phyloP scores from a whole-genome alignment of 2,113 vertebrate genomes.

The Rhadina sibilatrix region DNA sequence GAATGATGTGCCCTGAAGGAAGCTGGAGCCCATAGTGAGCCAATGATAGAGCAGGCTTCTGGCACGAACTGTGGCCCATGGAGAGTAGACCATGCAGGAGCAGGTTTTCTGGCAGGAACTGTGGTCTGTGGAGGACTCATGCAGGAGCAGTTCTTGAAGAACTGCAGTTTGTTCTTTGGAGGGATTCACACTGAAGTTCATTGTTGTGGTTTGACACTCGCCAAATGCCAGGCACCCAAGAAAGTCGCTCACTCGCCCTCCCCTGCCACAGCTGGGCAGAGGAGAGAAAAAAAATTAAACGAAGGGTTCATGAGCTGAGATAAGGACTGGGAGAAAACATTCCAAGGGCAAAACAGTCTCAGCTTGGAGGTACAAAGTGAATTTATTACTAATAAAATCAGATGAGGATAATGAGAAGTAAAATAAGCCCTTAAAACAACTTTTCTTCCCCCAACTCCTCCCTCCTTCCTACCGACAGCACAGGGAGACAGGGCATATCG shows the following conservation, averaged over 20 bases:
- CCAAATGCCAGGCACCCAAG: neutral
- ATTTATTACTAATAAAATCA: too few species aligned
- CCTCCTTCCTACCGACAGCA: too few species aligned
- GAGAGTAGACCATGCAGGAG: neutral
- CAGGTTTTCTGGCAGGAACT: neutral
- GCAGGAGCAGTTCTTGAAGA: neutral
- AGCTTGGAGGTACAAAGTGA: too few species aligned
- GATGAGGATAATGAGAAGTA: too few species aligned
- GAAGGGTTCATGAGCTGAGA: neutral
- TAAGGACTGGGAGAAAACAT: too few species aligned
- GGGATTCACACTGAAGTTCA: neutral
- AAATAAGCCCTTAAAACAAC: too few species aligned
- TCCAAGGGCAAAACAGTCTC: too few species aligned
- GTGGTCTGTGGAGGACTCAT: neutral
- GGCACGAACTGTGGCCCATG: neutral
- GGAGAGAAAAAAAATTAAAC: neutral
- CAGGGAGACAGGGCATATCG: too few species aligned
- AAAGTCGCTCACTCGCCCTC: neutral
- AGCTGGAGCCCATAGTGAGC: neutral
- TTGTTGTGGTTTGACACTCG: neutral
- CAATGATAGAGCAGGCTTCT: neutral
- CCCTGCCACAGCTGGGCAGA: neutral
- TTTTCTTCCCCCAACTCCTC: too few species aligned
- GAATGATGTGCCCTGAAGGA: neutral
- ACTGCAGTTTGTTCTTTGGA: neutral